Evolutionary conservation across 2,888 invertebrate genomes (phyloP).

Genomic region (Diadegma fenestrale): DNA sequence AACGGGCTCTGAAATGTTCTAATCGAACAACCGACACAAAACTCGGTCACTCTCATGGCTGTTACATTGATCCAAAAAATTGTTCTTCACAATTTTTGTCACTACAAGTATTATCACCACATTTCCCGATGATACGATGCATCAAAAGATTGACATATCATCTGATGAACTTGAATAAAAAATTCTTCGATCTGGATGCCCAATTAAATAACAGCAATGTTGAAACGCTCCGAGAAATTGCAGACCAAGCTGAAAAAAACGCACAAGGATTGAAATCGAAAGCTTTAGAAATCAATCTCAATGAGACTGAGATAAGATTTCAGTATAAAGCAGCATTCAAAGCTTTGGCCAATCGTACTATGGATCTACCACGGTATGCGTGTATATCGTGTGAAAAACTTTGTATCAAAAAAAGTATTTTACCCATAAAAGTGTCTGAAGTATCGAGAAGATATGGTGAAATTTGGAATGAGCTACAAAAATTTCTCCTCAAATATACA

Average conservation of each 20-base stretch:
- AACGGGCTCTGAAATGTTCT: constrained; percentile 11
- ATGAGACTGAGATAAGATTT: constrained; percentile 59
- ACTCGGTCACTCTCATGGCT: constrained; percentile 20
- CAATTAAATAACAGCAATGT: constrained; percentile 12
- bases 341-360: constrained; percentile 49
- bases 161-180: constrained; percentile 3
- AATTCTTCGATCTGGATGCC: background rate
- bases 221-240: constrained; percentile 17
- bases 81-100: constrained; percentile 14
- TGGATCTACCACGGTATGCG: constrained; percentile 54
- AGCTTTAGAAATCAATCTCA: constrained; percentile 37
- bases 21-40: background rate
- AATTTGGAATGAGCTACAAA: constrained; percentile 59
- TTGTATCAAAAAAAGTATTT: constrained; percentile 52
- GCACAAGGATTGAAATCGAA: constrained; percentile 34
- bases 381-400: constrained; percentile 71
- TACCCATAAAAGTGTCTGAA: background rate
- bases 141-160: constrained; percentile 46
- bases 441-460: constrained; percentile 7
- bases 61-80: constrained; percentile 17
- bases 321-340: constrained; percentile 48
- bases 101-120: background rate
- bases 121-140: constrained; percentile 18
- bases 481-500: constrained; percentile 12
- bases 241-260: constrained; percentile 35